Base-by-base conservation (phyloP, 2,113 vertebrate species). In the Piliocolobus tephrosceles region DNA sequence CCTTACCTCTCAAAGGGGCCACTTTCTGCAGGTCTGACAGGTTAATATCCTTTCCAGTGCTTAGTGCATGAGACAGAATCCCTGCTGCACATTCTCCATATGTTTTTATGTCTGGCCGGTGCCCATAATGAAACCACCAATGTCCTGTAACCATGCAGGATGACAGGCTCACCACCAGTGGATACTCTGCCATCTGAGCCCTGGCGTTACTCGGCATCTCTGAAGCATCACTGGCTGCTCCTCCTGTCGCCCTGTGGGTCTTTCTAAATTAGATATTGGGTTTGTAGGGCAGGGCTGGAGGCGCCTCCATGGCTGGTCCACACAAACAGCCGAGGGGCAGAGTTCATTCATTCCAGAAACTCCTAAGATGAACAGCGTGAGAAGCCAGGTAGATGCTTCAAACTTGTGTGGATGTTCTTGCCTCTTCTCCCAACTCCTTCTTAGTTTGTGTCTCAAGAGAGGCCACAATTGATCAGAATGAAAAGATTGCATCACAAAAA, bases 331-430 rank as follows among this genome's bases (percentile, higher is more conserved):
- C 27, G 25, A 43, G 55, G 43, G 43, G 17, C 16, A 72, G 64
- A 92, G 57, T 27, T 92, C 25, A 94, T 88, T 64, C 64, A 66
- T 85, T 93, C 43, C n/a, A 90, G 93, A 90, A 93, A 95, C 50
- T 91, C 55, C 25, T 32, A 78, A 72, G 43, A 83, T 14, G 82
- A 93, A 20, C 25, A 58, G 6, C 8, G 3, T 43, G 14, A 32
- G 30, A 35, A 91, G 38, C 55, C 73, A 76, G 30, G 23, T 10
- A 76, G 35, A 40, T 85, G 12, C 45, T 57, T n/a, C 73, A 22
- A 88, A 88, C 8, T 0, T 40, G 75, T 14, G 10, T 38, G 38
- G 23, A 47, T 68, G 61, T 78, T 78, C 58, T 73, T 81, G 50
- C 35, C 35, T 91, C 30, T 57, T 93, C n/a, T 84, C 20, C 25